Evolutionary conservation across 2,113 vertebrate genomes (phyloP).

Genomic region (Rhea americana): DNA sequence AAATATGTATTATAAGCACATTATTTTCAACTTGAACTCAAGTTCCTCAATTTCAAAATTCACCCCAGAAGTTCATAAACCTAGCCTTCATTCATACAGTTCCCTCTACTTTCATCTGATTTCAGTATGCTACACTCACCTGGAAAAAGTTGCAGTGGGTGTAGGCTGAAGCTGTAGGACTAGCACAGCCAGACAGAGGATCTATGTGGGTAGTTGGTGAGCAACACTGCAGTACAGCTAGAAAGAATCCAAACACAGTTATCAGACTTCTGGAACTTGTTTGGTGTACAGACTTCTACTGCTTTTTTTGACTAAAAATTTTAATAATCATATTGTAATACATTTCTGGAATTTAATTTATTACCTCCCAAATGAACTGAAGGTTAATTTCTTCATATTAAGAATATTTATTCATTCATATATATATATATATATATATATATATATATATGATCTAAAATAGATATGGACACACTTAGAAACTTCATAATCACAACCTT

Average conservation of each 20-base stretch:
- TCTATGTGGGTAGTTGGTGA: constrained; percentile 57
- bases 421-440: too few species aligned
- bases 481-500: neutral
- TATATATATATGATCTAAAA: neutral
- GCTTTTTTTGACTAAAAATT: neutral
- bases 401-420: neutral
- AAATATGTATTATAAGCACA: neutral
- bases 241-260: constrained; percentile 37
- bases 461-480: neutral
- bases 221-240: constrained; percentile 65
- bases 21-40: neutral
- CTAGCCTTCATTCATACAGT: neutral
- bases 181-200: constrained; percentile 35
- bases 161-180: constrained; percentile 59
- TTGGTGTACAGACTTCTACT: neutral
- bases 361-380: neutral
- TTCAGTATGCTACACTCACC: constrained; percentile 52
- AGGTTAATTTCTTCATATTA: neutral
- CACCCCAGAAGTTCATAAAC: neutral
- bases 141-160: constrained; percentile 72
- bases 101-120: neutral
- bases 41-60: neutral
- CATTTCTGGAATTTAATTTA: neutral
- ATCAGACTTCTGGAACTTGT: neutral
- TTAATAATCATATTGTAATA: neutral